Conservation (phyloP, 2,888 invertebrate species). For the Pecten maximus region DNA sequence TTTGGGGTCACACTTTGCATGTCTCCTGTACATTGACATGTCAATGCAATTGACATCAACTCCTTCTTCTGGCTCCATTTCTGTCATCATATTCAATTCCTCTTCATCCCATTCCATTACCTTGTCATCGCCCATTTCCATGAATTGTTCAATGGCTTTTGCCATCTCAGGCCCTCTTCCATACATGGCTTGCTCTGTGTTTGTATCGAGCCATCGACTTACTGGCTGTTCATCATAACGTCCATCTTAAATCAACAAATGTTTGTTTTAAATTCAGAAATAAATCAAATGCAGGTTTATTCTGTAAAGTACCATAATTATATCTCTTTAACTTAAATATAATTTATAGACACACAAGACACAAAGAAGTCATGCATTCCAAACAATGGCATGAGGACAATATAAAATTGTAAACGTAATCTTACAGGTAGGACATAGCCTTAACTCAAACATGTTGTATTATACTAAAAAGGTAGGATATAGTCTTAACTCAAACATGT, state of each 20-base stretch:
- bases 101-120: constrained; percentile 10
- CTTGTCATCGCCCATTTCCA: background rate
- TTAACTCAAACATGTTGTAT: too few relatives aligned
- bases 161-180: background rate
- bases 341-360: too few relatives aligned
- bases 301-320: too few relatives aligned
- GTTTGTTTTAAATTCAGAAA: too few relatives aligned
- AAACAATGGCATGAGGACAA: too few relatives aligned
- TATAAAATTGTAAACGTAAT: too few relatives aligned
- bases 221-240: background rate
- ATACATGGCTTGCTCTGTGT: background rate
- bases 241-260: background rate
- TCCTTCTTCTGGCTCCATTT: background rate
- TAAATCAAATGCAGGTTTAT: too few relatives aligned
- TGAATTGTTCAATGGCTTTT: background rate
- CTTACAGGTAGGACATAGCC: too few relatives aligned
- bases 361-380: too few relatives aligned
- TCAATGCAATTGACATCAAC: background rate
- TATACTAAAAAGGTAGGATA: too few relatives aligned
- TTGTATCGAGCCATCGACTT: background rate
- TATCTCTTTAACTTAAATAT: too few relatives aligned
- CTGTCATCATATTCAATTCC: background rate
- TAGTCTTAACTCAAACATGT: too few relatives aligned
- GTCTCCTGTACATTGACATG: background rate
- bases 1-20: background rate